Conservation (phyloP, 2,888 invertebrate genomes). For the Eubasilissa splendida region DNA sequence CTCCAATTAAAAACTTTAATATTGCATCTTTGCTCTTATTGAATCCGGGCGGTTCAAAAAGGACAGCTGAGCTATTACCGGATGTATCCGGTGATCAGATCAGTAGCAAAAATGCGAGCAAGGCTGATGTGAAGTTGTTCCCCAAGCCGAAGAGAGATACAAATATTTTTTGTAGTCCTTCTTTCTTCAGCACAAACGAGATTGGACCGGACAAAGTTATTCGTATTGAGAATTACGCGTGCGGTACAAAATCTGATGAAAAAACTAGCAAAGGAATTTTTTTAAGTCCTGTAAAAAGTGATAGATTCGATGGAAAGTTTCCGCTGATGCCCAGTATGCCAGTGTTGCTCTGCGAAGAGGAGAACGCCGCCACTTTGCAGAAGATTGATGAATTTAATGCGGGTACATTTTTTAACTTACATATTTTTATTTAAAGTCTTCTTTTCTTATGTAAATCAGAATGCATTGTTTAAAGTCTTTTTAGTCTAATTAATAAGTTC, state of each 20-base stretch:
- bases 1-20: conserved; percentile 45
- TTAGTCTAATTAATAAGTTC: no score
- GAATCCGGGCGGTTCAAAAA: conserved; percentile 32
- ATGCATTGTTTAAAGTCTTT: no score
- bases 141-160: conserved; percentile 4
- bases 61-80: conserved; percentile 1
- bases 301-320: background rate
- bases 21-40: conserved; percentile 42
- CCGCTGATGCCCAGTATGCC: conserved; percentile 51
- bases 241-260: background rate
- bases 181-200: conserved; percentile 10
- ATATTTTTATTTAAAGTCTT: background rate
- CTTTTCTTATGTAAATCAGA: no score
- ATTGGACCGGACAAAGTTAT: conserved; percentile 10
- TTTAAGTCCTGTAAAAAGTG: conserved; percentile 17
- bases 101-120: conserved; percentile 5
- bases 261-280: background rate
- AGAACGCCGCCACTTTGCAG: conserved; percentile 5
- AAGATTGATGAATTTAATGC: conserved; percentile 26
- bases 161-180: conserved; percentile 12
- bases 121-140: conserved; percentile 31
- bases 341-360: conserved; percentile 44
- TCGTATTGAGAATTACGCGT: background rate
- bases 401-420: background rate
- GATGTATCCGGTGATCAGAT: conserved; percentile 1